Base-by-base conservation (phyloP, 1,140 invertebrate genomes). In the Drosophila repletoides region DNA sequence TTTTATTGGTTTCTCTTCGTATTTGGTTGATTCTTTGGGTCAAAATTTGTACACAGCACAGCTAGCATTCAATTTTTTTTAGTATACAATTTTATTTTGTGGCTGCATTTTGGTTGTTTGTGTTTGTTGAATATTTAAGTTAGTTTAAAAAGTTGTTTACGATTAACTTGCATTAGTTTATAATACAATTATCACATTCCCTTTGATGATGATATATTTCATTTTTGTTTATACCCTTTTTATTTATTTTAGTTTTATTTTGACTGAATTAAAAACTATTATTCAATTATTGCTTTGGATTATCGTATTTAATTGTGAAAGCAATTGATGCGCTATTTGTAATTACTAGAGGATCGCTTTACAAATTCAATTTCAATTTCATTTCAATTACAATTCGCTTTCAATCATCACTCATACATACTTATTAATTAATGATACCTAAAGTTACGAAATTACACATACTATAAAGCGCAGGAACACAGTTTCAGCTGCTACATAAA, bases 151-250 rank as follows among this genome's bases (percentile, higher is more conserved):
- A 52, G 56, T 36, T 36, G 17, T 79, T 74, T 75, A 76, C 63
- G 63, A 55, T 80, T 86, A 86, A 65, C 67, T 86, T 84, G 80
- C 72, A 79, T 80, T 76, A 86, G 46, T 75, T 73, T 86, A 86
- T 87, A 73, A 86, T 86, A 86, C 76, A 80, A 76, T 76, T 86
- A 86, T 86, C 80, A 86, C 80, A 86, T 87, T 87, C 80, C 68
- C 80, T 84, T 86, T 86, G 80, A 86, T 86, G 80, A 84, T 84
- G 79, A 84, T 84, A 84, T 84, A 84, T 75, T n/a, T n/a, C n/a
- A n/a, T n/a, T n/a, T n/a, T n/a, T n/a, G n/a, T n/a, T n/a, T n/a
- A n/a, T n/a, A n/a, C n/a, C n/a, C n/a, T n/a, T n/a, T n/a, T n/a
- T n/a, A 74, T 67, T 76, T 48, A 66, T 75, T 74, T 68, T 81